Evolutionary conservation across 2,113 vertebrate genomes (phyloP), one percentile per base, ranked within the genome.

Genomic region (Corythoichthys intestinalis): DNA sequence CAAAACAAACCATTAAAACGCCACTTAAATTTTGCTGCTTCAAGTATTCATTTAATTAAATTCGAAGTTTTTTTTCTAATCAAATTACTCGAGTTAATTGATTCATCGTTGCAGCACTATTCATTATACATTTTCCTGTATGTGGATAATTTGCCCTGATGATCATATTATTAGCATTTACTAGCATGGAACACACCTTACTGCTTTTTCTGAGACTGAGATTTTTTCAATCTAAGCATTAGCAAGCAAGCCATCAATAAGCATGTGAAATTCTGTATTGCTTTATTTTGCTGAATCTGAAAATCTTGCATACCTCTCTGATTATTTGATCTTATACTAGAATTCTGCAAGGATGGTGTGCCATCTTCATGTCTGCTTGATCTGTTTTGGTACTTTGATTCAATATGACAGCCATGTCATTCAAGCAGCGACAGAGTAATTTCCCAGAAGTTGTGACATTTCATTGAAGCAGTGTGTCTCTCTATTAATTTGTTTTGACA

Each of bases 281-380:
- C 67, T 75, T 2, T 35, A 71, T 62, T 81, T 73, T 59, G 53
- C 59, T 61, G 74, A 77, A 17, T 8, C 48, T 35, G 66, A 63
- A 69, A 79, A 59, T 65, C 75, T 78, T 83, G 87, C 70, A 80
- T 73, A 73, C 64, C 13, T 75, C 50, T 67, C 39, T 38, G 48
- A 44, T 70, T 58, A 50, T 68, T 68, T 68, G 81, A 84, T 84
- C 75, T 86, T 80, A 83, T 80, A 80, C 75, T 60, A 62, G 62
- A 50, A 75, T 79, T 64, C 20, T 58, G 66, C 69, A 69, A 39
- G 37, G 67, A 83, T 76, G 56, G 69, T 17, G 13, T 63, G 78
- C 76, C 34, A 70, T 74, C 37, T 79, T 63, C 38, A 67, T 78
- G 57, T 72, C 76, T 78, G 74, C 66, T 60, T 41, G 57, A 68